phyloP scores from a whole-genome alignment of 2,888 invertebrate species.

The Anticlea derivata region DNA sequence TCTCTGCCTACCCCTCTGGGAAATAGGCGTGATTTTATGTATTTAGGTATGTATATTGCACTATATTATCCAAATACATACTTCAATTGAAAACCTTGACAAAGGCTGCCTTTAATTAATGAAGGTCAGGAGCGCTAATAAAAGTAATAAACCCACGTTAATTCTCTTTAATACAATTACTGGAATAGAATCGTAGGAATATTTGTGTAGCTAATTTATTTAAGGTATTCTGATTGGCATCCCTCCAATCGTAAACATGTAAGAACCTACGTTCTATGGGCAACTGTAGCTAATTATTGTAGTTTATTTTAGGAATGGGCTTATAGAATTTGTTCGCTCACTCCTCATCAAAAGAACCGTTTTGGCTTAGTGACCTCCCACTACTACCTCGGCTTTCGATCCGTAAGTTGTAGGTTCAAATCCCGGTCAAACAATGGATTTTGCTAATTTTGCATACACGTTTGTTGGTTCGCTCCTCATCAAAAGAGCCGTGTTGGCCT shows the following conservation, averaged over 20 bases:
- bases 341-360: conserved; percentile 7
- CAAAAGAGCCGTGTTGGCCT: too few relatives aligned
- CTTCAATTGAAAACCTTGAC: conserved; percentile 30
- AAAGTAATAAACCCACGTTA: conserved; percentile 17
- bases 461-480: too few relatives aligned
- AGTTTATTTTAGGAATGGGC: conserved; percentile 25
- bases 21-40: too few relatives aligned
- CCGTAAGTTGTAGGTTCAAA: too few relatives aligned
- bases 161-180: conserved; percentile 22
- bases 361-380: too few relatives aligned
- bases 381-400: too few relatives aligned
- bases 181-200: conserved; percentile 9
- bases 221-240: conserved; percentile 30
- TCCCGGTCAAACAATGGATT: too few relatives aligned
- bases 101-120: conserved; percentile 29
- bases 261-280: conserved; percentile 24
- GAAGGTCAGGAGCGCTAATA: conserved; percentile 30
- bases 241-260: conserved; percentile 25
- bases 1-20: too few relatives aligned
- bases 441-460: too few relatives aligned
- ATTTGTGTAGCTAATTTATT: conserved; percentile 28
- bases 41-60: conserved; percentile 7
- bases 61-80: conserved; percentile 25
- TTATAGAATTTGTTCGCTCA: conserved; percentile 18
- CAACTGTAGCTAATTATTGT: conserved; percentile 31